A percentile compares a stretch with the other conserved stretches of the same genome.
These are phyloP conservation scores for Romanomermis culicivorax DNA, from an alignment of 2,888 invertebrate genomes.

Conservation along the genomic window DNA sequence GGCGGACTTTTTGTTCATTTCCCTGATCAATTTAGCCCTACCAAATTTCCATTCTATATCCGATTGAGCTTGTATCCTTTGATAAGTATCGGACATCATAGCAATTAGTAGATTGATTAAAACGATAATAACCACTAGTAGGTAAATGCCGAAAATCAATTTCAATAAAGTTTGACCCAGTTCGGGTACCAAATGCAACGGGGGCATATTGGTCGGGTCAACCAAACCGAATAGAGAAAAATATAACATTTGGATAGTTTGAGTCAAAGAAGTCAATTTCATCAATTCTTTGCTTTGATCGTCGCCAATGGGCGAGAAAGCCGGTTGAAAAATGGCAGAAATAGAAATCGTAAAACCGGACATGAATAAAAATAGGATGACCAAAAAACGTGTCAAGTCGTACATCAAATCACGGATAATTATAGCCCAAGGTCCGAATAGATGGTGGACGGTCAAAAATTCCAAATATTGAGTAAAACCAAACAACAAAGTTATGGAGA, in stretches of 20 bases:
- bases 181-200: constrained; percentile 32
- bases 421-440: constrained; percentile 99
- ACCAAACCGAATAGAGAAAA: constrained; percentile 90
- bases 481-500: constrained; percentile 75
- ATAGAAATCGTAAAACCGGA: constrained; percentile 78
- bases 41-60: constrained; percentile 99
- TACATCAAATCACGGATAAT: constrained; percentile 56
- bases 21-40: constrained; percentile 83
- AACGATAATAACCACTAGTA: constrained; percentile 92
- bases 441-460: constrained; percentile 91
- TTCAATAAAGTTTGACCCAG: constrained; percentile 30
- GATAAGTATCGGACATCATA: constrained; percentile 99
- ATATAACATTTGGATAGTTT: constrained; percentile 89
- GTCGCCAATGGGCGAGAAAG: constrained; percentile 21
- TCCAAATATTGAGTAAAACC: constrained; percentile 76
- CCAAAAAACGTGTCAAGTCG: constrained; percentile 49
- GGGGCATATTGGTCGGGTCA: constrained; percentile 39
- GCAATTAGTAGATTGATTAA: constrained; percentile 96
- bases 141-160: constrained; percentile 73
- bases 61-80: constrained; percentile 95
- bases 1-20: constrained; percentile 90
- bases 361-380: constrained; percentile 89
- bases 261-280: constrained; percentile 29
- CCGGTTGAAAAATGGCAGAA: constrained; percentile 78
- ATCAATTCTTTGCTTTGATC: neutral